phyloP scores from a whole-genome alignment of 2,113 vertebrate species.

The Pyrgilauda ruficollis region DNA sequence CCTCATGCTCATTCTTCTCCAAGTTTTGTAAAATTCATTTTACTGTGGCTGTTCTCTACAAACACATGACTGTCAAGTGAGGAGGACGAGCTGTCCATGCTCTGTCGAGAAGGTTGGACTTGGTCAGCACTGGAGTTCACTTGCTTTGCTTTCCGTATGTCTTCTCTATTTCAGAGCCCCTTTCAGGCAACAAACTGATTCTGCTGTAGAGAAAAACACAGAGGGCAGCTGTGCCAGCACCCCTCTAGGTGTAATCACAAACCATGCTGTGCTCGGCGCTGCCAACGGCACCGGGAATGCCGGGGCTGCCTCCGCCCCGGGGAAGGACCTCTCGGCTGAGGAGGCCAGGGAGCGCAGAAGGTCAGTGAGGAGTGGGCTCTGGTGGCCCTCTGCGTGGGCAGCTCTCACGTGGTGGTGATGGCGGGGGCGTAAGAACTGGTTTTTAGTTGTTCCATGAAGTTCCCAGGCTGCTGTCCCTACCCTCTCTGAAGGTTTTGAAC shows the following conservation, averaged over 20 bases:
- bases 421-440: neutral
- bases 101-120: neutral
- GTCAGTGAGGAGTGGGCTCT: slow-evolving; percentile 53
- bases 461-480: neutral
- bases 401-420: neutral
- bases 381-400: neutral
- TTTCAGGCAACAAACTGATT: slow-evolving; percentile 70
- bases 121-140: neutral
- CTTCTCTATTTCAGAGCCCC: slow-evolving; percentile 73
- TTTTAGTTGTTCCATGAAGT: neutral
- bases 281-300: slow-evolving; percentile 58
- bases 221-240: slow-evolving; percentile 62
- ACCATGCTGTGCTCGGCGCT: slow-evolving; percentile 58
- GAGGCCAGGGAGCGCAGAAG: slow-evolving; percentile 75
- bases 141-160: slow-evolving; percentile 54
- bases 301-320: slow-evolving; percentile 31
- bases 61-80: accelerated
- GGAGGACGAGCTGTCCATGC: neutral
- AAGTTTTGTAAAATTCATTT: neutral
- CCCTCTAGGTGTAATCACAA: slow-evolving; percentile 77
- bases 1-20: neutral
- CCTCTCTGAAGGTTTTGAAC: neutral
- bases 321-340: slow-evolving; percentile 67
- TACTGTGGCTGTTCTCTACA: neutral
- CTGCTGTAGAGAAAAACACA: slow-evolving; percentile 66